A percentile compares a stretch with the other conserved stretches of the same genome.
phyloP scores from a whole-genome alignment of 2,797 vertebrate species.

The Anniella stebbinsi region DNA sequence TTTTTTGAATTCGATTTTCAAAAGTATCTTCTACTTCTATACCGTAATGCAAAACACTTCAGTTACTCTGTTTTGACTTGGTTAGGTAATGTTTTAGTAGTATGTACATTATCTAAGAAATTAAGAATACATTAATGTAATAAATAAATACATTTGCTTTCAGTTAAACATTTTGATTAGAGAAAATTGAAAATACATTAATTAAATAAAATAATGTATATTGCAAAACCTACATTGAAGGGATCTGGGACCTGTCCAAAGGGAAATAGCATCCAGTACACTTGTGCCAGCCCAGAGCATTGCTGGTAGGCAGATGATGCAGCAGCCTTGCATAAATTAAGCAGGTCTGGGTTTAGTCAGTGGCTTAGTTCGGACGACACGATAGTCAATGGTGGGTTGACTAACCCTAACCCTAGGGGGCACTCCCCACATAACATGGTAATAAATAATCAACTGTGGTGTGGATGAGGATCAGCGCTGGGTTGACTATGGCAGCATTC shows the following conservation, averaged over 20 bases:
- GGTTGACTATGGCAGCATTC: no score
- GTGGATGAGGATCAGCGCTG: no score
- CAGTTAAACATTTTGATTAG: neutral
- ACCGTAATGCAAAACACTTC: neutral
- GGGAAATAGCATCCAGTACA: neutral
- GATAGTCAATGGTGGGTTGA: no score
- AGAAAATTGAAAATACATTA: neutral
- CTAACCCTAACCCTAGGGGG: no score
- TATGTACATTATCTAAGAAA: neutral
- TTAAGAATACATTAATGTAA: neutral
- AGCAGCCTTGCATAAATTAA: neutral
- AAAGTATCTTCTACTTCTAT: constrained; percentile 27
- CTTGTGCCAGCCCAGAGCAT: neutral
- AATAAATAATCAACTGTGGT: no score
- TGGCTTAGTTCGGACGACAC: no score
- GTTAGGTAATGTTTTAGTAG: constrained; percentile 27
- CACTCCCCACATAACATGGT: no score
- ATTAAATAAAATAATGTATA: neutral
- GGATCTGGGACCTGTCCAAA: neutral
- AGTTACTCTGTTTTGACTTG: constrained; percentile 38
- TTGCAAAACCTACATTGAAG: neutral
- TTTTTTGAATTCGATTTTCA: constrained; percentile 51
- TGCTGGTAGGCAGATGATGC: neutral
- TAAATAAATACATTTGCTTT: neutral
- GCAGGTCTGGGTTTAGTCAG: neutral